A percentile compares a stretch with the other conserved stretches of the same genome.
Conservation (phyloP, 2,113 vertebrate genomes). For the Gadus macrocephalus region DNA sequence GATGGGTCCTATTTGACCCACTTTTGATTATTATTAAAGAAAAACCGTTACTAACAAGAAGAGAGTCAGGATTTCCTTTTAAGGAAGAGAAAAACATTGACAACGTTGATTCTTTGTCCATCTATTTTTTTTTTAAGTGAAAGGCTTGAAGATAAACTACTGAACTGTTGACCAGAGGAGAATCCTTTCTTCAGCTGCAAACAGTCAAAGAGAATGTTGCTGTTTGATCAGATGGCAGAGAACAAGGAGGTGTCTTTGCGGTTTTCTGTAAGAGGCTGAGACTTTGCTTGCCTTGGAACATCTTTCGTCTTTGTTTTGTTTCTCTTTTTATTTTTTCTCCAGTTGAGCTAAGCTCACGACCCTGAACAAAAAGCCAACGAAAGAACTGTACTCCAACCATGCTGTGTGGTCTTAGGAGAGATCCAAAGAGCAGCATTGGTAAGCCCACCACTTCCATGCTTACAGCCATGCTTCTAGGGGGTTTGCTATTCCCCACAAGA, state of each 20-base stretch:
- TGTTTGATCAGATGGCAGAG: too few species aligned
- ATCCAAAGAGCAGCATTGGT: constrained; percentile 69
- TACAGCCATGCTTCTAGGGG: not conserved
- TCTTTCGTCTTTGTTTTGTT: not conserved
- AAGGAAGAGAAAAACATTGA: constrained; percentile 10
- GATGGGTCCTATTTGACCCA: constrained; percentile 24
- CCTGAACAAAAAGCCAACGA: constrained; percentile 7
- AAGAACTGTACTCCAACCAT: constrained; percentile 58
- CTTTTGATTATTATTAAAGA: constrained; percentile 35
- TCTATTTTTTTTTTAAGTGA: not conserved
- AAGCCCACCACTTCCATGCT: constrained; percentile 51
- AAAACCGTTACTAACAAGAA: not conserved
- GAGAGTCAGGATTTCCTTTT: not conserved
- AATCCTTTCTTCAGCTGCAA: too few species aligned
- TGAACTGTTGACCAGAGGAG: not conserved
- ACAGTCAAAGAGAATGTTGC: too few species aligned
- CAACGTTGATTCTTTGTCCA: not conserved
- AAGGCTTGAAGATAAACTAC: not conserved
- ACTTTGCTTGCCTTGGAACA: constrained; percentile 17
- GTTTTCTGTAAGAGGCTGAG: constrained; percentile 37
- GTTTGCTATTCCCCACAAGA: constrained; percentile 16
- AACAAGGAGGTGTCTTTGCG: not conserved
- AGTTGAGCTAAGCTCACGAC: constrained; percentile 14
- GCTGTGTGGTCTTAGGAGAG: constrained; percentile 76
- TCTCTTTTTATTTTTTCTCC: too few species aligned